phyloP scores from a whole-genome alignment of 2,797 vertebrate species.

The Acanthurus leucopareius region DNA sequence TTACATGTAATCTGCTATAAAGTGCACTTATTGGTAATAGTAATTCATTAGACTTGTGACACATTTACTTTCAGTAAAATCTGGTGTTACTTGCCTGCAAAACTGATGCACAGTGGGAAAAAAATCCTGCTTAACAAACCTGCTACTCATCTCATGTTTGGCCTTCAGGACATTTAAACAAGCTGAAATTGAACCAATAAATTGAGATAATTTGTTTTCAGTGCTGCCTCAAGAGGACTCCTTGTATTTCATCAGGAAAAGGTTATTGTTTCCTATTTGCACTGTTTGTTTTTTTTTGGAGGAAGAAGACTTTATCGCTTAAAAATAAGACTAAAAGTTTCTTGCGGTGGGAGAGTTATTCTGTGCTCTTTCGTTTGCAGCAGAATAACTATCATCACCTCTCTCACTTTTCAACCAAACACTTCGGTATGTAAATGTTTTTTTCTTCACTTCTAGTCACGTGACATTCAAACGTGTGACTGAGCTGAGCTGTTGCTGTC shows the following conservation, averaged over 20 bases:
- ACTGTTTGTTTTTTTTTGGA: neutral
- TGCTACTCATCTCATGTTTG: neutral
- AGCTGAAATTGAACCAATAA: neutral
- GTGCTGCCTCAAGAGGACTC: constrained; percentile 1
- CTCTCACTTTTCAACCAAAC: neutral
- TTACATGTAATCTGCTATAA: neutral
- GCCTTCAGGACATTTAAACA: neutral
- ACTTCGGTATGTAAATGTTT: neutral
- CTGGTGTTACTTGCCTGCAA: neutral
- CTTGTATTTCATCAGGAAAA: neutral
- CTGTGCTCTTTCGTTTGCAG: neutral
- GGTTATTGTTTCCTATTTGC: neutral
- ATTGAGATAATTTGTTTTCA: neutral
- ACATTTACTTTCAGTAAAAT: neutral
- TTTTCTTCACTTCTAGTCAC: neutral
- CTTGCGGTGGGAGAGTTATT: neutral
- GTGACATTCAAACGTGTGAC: neutral
- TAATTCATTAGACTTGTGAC: neutral
- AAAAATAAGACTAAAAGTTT: neutral
- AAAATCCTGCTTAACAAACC: neutral
- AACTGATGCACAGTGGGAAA: neutral
- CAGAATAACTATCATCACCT: neutral
- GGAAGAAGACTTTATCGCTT: neutral
- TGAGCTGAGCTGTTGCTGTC: constrained; percentile 3
- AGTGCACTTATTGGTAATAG: neutral